Conservation (phyloP, 2,797 vertebrate genomes). For the Cryptoprocta ferox region DNA sequence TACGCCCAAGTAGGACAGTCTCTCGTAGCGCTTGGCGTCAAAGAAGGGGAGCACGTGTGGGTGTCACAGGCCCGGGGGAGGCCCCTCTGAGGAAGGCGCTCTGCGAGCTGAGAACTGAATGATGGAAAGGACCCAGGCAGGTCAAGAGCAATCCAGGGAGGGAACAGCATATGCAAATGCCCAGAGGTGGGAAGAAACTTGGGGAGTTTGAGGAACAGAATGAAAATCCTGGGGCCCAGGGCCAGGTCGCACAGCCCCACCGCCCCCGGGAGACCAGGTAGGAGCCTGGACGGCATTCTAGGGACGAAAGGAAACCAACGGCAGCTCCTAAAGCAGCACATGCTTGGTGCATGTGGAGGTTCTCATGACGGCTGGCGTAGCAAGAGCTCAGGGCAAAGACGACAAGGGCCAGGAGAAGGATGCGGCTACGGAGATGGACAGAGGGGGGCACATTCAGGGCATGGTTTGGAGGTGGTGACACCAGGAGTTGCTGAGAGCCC, state of each 20-base stretch:
- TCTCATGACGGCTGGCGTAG: accelerated
- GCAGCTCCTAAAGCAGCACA: background rate
- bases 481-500: background rate
- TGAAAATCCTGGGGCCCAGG: background rate
- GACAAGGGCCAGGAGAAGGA: accelerated
- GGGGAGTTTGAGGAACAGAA: background rate
- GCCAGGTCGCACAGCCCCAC: background rate
- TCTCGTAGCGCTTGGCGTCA: accelerated
- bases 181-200: background rate
- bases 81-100: background rate
- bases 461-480: background rate
- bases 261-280: background rate
- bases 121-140: background rate
- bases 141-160: background rate
- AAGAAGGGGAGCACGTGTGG: accelerated
- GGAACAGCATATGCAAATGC: background rate
- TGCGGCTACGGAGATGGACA: background rate
- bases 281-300: background rate
- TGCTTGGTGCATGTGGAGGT: accelerated
- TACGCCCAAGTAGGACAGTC: background rate
- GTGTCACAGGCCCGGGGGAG: background rate
- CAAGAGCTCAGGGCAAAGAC: background rate
- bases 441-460: background rate
- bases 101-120: background rate
- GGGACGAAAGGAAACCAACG: background rate